A percentile compares a stretch with the other conserved stretches of the same genome.
These are phyloP conservation scores for Varanus komodoensis DNA, from an alignment of 2,113 vertebrate genomes.

Conservation along the genomic window DNA sequence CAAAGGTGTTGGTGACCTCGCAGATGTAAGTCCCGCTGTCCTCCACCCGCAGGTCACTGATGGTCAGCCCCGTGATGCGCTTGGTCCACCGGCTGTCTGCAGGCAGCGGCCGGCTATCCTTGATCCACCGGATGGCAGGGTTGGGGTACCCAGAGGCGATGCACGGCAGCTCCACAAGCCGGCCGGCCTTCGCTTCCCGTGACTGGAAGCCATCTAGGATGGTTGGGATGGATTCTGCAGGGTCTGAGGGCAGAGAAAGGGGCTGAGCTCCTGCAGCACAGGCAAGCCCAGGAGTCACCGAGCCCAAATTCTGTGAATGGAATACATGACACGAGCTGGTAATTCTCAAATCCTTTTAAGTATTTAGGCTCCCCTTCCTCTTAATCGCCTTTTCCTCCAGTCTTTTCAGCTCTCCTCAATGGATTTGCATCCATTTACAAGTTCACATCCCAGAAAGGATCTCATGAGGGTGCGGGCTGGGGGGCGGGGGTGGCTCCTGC, in stretches of 20 bases:
- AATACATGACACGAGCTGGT: neutral
- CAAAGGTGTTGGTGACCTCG: conserved; percentile 98
- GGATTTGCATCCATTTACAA: neutral
- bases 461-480: neutral
- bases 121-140: conserved; percentile 95
- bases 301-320: neutral
- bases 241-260: conserved; percentile 76
- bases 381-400: neutral
- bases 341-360: neutral
- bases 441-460: neutral
- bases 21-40: conserved; percentile 98
- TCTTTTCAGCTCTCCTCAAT: neutral
- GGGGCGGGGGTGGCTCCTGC: too few relatives aligned
- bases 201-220: conserved; percentile 96
- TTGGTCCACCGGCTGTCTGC: conserved; percentile 92
- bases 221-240: conserved; percentile 92
- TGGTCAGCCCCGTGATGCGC: conserved; percentile 89
- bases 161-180: conserved; percentile 91
- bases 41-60: conserved; percentile 91
- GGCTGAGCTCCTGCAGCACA: neutral
- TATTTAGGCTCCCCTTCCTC: neutral
- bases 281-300: too few relatives aligned
- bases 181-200: conserved; percentile 87
- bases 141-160: conserved; percentile 95
- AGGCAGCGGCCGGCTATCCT: conserved; percentile 92